Base-by-base conservation (phyloP, 2,888 invertebrate species). In the Drosophila ustulata region DNA sequence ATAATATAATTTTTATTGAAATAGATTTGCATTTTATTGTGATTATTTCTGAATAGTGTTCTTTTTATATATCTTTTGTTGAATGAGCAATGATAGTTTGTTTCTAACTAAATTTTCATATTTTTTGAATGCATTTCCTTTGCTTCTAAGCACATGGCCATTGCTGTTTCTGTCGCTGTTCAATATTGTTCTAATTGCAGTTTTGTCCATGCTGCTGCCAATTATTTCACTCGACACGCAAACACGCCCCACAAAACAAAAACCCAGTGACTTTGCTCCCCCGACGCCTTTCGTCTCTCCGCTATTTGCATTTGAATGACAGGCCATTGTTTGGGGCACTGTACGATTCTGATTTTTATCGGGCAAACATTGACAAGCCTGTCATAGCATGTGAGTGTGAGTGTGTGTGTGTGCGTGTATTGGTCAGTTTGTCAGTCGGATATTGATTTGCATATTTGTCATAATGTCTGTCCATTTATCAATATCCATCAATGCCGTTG, bases 401-500 rank as follows among this genome's bases (percentile, higher is more conserved):
- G 23, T 32, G 25, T 52, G 30, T 32, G 49, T 1, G 43, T 45
- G 47, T 4, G 49, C 9, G 50, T 55, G 11, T 59, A 18, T 63
- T 73, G 75, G 61, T 67, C 72, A 72, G 52, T 69, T 67, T 71
- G 69, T 65, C 58, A 71, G 69, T 64, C 34, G 56, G 11, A 45
- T 62, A 61, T 65, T 64, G 66, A 53, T 74, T 56, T 78, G 75
- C 80, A 82, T 68, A 75, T 75, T 68, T 63, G 69, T 71, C 70
- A 74, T 71, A 77, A 75, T 71, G 80, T 66, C 61, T 52, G 63
- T 51, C 57, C 75, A 80, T 85, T 79, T 72, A 81, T 85, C 79
- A 75, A 68, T 75, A 87, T 84, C 77, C 68, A 76, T 82, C 87
- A 88, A 69, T 75, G 72, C 66, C 88, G 80, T 64, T 49, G 32